Base-by-base conservation (phyloP, 2,888 invertebrate genomes). In the Parelbella ahira region DNA sequence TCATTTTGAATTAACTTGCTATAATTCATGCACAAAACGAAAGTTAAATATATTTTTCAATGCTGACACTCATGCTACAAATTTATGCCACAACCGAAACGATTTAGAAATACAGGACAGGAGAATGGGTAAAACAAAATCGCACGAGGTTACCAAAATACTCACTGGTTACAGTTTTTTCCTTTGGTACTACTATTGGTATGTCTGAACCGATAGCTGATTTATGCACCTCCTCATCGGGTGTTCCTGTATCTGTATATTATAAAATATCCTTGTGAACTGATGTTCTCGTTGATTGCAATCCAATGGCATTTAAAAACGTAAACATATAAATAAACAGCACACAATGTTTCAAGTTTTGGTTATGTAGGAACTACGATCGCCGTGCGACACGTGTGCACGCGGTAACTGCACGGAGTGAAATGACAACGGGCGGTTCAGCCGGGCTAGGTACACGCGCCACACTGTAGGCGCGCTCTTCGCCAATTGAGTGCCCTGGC, bases 181-280 rank as follows among this genome's bases (percentile, higher is more conserved):
- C 80, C 72, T 75, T 67, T n/a, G n/a, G n/a, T 63, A 65, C 65
- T 64, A 79, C 61, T 68, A 68, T 66, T 68, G 74, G 70, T 74
- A 75, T 69, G 64, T 78, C 77, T 68, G 70, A 70, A 76, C 59
- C 69, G 67, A 74, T 67, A 68, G 66, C 70, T 54, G 76, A 58
- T 73, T 76, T 82, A 69, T 71, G 70, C 83, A 84, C 81, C 74
- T 74, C 84, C 77, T 68, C 83, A 68, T 77, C 82, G 59, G 80
- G 75, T 64, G 71, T 73, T 68, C 74, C 63, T 58, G 76, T 54
- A 83, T 86, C 87, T 87, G 87, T 81, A 71, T 86, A 78, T 71
- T 68, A 73, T 56, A 76, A 80, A 80, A 74, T 58, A 64, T 70
- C 69, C 65, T 81, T 75, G 68, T 57, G 58, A 67, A 61, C 60